Evolutionary conservation across 2,113 vertebrate species (phyloP).

Genomic region (Petrocephalus zakoni): DNA sequence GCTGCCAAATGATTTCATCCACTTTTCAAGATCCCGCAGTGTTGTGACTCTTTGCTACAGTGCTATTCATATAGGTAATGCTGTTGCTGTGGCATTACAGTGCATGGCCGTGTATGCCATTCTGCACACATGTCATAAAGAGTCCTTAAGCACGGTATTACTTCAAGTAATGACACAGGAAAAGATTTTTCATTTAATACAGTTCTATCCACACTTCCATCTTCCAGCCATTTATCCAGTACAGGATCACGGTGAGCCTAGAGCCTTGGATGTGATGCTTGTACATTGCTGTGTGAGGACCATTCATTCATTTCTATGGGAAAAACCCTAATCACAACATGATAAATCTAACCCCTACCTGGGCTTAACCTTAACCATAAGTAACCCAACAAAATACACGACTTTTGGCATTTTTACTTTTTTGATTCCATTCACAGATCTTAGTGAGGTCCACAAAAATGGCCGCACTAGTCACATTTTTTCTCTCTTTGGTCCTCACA

Average conservation of each 20-base stretch:
- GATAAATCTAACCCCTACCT: no score
- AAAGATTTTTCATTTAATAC: slow-evolving; percentile 12
- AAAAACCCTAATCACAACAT: no score
- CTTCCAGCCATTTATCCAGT: not conserved
- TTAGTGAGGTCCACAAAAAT: no score
- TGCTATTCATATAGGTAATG: not conserved
- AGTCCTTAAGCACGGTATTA: not conserved
- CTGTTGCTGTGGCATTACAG: not conserved
- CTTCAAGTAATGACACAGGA: slow-evolving; percentile 1
- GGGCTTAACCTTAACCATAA: no score
- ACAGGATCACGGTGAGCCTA: not conserved
- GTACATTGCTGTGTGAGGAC: not conserved
- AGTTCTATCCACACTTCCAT: not conserved
- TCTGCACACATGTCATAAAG: not conserved
- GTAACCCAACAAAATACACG: no score
- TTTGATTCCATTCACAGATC: no score
- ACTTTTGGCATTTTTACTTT: no score
- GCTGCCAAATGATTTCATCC: slow-evolving; percentile 5
- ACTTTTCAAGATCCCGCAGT: not conserved
- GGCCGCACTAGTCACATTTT: no score
- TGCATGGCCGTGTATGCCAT: not conserved
- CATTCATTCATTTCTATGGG: no score
- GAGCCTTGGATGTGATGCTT: not conserved
- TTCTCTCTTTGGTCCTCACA: no score
- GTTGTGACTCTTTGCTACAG: slow-evolving; percentile 1